Evolutionary conservation across 2,113 vertebrate species (phyloP).

Genomic region (Delphinapterus leucas): DNA sequence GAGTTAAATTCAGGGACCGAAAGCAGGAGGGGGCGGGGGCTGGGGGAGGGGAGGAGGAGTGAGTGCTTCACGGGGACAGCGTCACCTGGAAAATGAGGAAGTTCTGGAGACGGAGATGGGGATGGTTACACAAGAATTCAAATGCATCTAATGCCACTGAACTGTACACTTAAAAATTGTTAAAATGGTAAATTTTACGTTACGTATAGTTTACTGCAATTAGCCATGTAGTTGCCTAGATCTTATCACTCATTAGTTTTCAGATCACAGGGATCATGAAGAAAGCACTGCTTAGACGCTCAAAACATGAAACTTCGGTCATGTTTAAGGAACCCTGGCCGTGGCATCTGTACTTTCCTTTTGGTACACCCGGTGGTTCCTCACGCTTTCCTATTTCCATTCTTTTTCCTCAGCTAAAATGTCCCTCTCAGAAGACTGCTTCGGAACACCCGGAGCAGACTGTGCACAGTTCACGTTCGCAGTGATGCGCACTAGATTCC

Average conservation of each 20-base stretch:
- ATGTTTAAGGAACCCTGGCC: neutral
- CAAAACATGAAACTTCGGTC: neutral
- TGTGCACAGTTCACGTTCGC: rapidly evolving
- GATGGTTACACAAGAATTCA: neutral
- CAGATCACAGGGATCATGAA: rapidly evolving
- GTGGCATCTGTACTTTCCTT: neutral
- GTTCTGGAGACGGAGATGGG: neutral
- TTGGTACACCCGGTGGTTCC: neutral
- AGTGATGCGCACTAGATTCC: neutral
- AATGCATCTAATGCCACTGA: neutral
- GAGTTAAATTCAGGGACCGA: neutral
- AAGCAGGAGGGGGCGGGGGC: neutral
- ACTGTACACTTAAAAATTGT: neutral
- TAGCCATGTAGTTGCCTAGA: neutral
- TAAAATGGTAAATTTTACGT: neutral
- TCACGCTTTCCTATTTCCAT: neutral
- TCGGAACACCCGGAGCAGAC: neutral
- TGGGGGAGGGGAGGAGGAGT: neutral
- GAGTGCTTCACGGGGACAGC: neutral
- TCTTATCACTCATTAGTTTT: neutral
- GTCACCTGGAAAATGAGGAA: neutral
- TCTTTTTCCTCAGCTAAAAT: neutral
- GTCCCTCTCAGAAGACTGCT: neutral
- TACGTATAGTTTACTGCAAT: neutral
- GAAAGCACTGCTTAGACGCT: neutral